A percentile compares a stretch with the other conserved stretches of the same genome.
Conservation (phyloP, 2,797 vertebrate genomes). For the Mallotus villosus region DNA sequence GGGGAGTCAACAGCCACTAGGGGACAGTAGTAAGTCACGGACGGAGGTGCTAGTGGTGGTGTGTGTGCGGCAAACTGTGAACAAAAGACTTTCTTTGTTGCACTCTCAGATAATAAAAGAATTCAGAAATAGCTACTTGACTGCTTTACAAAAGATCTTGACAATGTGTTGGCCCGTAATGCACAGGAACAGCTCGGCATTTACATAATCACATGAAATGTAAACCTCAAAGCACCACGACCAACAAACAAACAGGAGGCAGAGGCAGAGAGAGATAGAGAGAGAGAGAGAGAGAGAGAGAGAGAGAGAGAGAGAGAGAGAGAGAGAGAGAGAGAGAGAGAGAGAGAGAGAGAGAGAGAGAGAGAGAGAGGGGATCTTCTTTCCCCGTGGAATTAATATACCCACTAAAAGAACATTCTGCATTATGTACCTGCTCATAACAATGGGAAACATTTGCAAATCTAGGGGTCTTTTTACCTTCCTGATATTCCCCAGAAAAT, state of each 20-base stretch:
- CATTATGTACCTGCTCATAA: conserved; percentile 61
- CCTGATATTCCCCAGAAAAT: conserved; percentile 52
- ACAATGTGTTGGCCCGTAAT: conserved; percentile 76
- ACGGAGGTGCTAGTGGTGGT: conserved; percentile 63
- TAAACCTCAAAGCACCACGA: conserved; percentile 71
- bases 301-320: conserved; percentile 20
- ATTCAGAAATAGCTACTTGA: conserved; percentile 84
- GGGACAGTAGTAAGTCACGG: conserved; percentile 99
- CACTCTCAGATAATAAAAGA: conserved; percentile 83
- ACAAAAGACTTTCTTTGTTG: conserved; percentile 98
- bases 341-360: conserved; percentile 28
- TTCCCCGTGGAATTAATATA: conserved; percentile 71
- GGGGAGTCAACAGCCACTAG: conserved; percentile 81
- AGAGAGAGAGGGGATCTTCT: conserved; percentile 42
- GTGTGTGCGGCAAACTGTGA: conserved; percentile 81
- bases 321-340: conserved; percentile 7
- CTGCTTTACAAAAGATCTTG: conserved; percentile 82
- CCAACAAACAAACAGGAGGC: conserved; percentile 72
- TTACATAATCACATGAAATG: conserved; percentile 81
- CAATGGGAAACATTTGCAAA: conserved; percentile 65
- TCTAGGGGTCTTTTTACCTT: conserved; percentile 33
- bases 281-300: conserved; percentile 39
- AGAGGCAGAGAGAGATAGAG: neutral
- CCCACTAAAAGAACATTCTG: conserved; percentile 69
- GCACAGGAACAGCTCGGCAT: conserved; percentile 75